Evolutionary conservation across 2,113 vertebrate species (phyloP), one percentile per base, ranked within the genome.

Genomic region (Cephalopterus ornatus): DNA sequence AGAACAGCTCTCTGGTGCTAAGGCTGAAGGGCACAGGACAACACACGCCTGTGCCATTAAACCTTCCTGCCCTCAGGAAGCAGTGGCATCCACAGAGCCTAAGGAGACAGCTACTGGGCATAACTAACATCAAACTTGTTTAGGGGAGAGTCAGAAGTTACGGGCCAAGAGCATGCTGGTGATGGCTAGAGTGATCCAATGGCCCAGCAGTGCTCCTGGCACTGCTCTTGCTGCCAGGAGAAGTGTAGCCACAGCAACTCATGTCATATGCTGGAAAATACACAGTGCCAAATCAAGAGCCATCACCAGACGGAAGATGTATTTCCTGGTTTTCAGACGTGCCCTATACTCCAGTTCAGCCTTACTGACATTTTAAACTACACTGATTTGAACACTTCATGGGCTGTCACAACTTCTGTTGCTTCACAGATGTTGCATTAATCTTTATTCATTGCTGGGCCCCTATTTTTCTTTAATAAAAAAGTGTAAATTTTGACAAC

Each of bases 121-220:
- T 39, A 1, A 1, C 9, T 33, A 52, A 14, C 23, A 39, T 11
- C 0, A 8, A 23, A 11, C 4, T 17, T 12, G 8, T 39, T 56
- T 22, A 52, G 71, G 8, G 55, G 37, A 52, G 8, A 47, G 12
- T 12, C 41, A n/a, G 37, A 7, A 68, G 17, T 11, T 37, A 30
- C 14, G 35, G 20, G n/a, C 13, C 52, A 58, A 67, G 22, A 82
- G 32, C 4, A 13, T 37, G 20, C 9, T 0, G 1, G 8, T 11
- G 24, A 52, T 7, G 61, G 42, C 7, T 59, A 44, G 47, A 44
- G 49, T 10, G 35, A 76, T 11, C 20, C 42, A 39, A 42, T 12
- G 65, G 33, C 13, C 26, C 63, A 76, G 76, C 17, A 56, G 23
- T 5, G 22, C 46, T 81, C 9, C 56, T 53, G 58, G 68, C 8